A percentile compares a stretch with the other conserved stretches of the same genome.
Conservation (phyloP, 1,140 invertebrate species). For the Ips typographus region DNA sequence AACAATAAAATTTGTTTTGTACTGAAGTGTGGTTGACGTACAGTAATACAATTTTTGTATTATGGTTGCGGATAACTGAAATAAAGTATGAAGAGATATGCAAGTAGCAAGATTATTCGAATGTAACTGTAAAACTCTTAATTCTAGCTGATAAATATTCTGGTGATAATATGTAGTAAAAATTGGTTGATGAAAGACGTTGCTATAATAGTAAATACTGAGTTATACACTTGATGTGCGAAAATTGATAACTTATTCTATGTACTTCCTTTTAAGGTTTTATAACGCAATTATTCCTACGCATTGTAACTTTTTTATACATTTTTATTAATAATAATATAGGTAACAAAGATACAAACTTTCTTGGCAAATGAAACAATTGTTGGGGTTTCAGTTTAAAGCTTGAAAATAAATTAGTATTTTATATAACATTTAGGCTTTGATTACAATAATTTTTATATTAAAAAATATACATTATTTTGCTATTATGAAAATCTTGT, state of each 20-base stretch:
- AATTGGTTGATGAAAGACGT: too few relatives aligned
- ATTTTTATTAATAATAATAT: slow-evolving; percentile 13
- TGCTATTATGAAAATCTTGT: too few relatives aligned
- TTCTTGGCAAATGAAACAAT: background rate
- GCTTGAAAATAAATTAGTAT: background rate
- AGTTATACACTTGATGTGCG: too few relatives aligned
- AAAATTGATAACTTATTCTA: too few relatives aligned
- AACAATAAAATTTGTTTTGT: slow-evolving; percentile 34
- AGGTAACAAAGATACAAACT: slow-evolving; percentile 6
- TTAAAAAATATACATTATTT: too few relatives aligned
- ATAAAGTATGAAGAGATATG: too few relatives aligned
- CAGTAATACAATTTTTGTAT: background rate
- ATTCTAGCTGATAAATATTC: background rate
- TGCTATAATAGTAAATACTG: too few relatives aligned
- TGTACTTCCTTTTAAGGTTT: too few relatives aligned
- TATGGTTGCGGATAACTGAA: background rate
- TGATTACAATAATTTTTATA: too few relatives aligned
- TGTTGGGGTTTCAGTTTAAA: slow-evolving; percentile 8
- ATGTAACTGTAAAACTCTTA: background rate
- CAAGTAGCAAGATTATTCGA: background rate
- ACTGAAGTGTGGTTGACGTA: slow-evolving; percentile 27
- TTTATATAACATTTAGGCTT: too few relatives aligned
- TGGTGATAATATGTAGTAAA: too few relatives aligned
- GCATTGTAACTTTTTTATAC: slow-evolving; percentile 6
- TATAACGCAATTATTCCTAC: background rate